Evolutionary conservation across 2,113 vertebrate genomes (phyloP).

Genomic region (Oreocharis arfaki): DNA sequence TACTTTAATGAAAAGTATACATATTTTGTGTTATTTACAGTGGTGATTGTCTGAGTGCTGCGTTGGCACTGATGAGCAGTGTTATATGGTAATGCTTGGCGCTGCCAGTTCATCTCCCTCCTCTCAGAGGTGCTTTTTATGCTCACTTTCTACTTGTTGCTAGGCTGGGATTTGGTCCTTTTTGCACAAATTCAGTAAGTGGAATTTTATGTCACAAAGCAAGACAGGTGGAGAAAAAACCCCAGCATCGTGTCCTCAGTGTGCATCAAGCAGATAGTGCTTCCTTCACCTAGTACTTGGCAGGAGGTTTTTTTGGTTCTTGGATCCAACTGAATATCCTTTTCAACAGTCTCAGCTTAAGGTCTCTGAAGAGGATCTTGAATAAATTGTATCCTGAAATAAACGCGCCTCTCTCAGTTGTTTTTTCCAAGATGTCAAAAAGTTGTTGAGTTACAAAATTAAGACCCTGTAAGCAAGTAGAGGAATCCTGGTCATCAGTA

Average conservation of each 20-base stretch:
- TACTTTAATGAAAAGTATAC: not conserved
- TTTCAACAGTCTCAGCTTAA: not conserved
- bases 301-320: not conserved
- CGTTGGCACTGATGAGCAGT: not conserved
- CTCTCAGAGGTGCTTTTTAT: not conserved
- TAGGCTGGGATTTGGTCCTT: not conserved
- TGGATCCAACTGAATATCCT: not conserved
- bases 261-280: not conserved
- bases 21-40: not conserved
- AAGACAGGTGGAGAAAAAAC: fast-evolving
- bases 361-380: not conserved
- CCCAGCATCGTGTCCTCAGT: not conserved
- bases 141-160: not conserved
- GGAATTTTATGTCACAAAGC: not conserved
- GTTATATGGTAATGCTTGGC: not conserved
- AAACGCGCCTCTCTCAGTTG: fast-evolving
- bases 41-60: not conserved
- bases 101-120: not conserved
- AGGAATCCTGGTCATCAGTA: not conserved
- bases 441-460: not conserved
- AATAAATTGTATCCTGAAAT: not conserved
- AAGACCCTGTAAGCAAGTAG: not conserved
- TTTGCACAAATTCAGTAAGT: not conserved
- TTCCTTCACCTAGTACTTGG: not conserved
- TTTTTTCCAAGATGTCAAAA: not conserved